Evolutionary conservation across 2,797 vertebrate species (phyloP).

Genomic region (Micropoecilia bifurca): DNA sequence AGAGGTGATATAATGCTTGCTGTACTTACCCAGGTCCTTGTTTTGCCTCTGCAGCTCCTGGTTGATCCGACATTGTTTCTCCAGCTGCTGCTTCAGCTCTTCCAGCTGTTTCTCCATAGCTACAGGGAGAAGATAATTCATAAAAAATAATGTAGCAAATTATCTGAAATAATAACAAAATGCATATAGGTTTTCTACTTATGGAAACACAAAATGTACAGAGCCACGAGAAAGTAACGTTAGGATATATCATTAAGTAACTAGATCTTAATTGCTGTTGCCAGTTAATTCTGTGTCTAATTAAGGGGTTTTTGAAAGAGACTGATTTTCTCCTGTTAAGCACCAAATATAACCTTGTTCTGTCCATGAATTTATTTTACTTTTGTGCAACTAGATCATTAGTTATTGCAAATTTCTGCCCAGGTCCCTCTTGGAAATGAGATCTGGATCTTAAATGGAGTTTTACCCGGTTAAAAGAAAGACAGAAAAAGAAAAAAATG

Average conservation of each 20-base stretch:
- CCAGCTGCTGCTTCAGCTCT: slow-evolving; percentile 80
- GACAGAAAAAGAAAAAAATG: too few relatives aligned
- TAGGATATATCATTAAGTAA: neutral
- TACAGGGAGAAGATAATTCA: slow-evolving; percentile 1
- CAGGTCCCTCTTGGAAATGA: too few relatives aligned
- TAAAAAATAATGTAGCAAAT: neutral
- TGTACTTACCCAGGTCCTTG: slow-evolving; percentile 77
- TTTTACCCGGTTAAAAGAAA: too few relatives aligned
- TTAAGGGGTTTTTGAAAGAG: neutral
- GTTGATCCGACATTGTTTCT: slow-evolving; percentile 79
- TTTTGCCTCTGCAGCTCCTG: slow-evolving; percentile 76
- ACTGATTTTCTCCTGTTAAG: neutral
- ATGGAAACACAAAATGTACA: neutral
- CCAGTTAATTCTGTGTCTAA: neutral
- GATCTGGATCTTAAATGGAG: too few relatives aligned
- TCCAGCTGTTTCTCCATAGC: slow-evolving; percentile 83
- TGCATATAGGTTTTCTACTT: neutral
- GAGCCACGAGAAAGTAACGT: neutral
- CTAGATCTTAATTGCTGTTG: neutral
- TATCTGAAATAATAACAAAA: neutral
- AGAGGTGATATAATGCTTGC: neutral
- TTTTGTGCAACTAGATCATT: too few relatives aligned
- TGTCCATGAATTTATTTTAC: too few relatives aligned
- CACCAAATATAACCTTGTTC: neutral
- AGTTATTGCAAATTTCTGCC: too few relatives aligned